Evolutionary conservation across 1,140 invertebrate genomes (phyloP).

Genomic region (Lepidurus packardi): DNA sequence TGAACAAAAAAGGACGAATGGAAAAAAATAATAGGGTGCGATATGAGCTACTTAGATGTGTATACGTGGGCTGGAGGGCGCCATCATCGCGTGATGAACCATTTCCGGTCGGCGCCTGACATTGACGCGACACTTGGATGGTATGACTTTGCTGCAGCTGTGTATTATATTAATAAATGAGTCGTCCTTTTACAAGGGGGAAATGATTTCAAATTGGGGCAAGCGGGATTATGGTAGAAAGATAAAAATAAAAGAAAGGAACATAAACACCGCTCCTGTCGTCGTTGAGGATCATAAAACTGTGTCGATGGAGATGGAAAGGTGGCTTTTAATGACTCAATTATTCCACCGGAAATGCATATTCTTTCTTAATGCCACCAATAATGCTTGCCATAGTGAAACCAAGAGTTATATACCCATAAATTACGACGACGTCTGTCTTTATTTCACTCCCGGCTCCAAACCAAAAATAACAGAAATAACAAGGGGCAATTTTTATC

Average conservation of each 20-base stretch:
- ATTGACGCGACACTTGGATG: not conserved
- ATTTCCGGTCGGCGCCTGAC: not conserved
- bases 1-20: not conserved
- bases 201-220: not conserved
- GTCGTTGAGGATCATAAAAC: not conserved
- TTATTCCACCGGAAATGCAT: constrained; percentile 9
- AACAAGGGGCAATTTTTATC: too few relatives aligned
- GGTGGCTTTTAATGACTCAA: not conserved
- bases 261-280: not conserved
- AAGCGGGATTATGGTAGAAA: not conserved
- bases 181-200: not conserved
- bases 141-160: not conserved
- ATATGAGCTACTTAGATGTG: not conserved
- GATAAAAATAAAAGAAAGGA: not conserved
- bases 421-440: too few relatives aligned
- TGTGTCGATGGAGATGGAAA: constrained; percentile 4
- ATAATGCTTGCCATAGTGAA: too few relatives aligned
- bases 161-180: too few relatives aligned
- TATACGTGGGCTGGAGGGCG: not conserved
- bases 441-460: too few relatives aligned
- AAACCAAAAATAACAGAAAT: too few relatives aligned
- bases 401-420: too few relatives aligned
- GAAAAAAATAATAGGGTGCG: constrained; percentile 13
- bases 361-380: not conserved
- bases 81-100: constrained; percentile 4